Base-by-base conservation (phyloP, 1,140 invertebrate genomes). In the Idris sp. region DNA sequence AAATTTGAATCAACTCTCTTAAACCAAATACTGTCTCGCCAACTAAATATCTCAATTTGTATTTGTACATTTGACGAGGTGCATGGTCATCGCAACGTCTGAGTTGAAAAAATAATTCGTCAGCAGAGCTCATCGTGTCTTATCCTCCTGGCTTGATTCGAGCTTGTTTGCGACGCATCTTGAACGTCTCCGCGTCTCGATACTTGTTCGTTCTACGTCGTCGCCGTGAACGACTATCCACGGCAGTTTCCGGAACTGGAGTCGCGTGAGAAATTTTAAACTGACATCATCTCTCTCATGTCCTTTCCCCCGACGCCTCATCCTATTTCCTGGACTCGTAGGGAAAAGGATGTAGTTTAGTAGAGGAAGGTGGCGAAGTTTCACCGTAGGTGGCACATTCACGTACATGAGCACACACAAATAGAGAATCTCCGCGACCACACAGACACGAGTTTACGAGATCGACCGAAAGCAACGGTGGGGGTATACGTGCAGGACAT, bases 201-300 rank as follows among this genome's bases (percentile, higher is more conserved):
- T 71, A 71, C 65, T 72, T 43, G 56, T 71, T 71, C 67, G 56
- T 61, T 54, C 65, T 51, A 51, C 49, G 67, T 65, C 67, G 65
- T 61, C 67, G 56, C 59, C 33, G 51, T 40, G 48, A 58, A 49
- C 58, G 54, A 67, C 59, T 61, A 76, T 67, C 74, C 56, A 62
- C 61, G 43, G 46, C 40, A 73, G 69, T 77, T 77, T 77, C 75
- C 75, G 75, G 69, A 54, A 41, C 58, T 58, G 59, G 59, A 77
- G 69, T 77, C 75, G 75, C 65, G 69, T 74, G 75, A 77, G 75
- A 77, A 74, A 77, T 77, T 77, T 77, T 77, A 77, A 77, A 77
- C 75, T 77, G 61, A 69, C 69, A 77, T 77, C 77, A 77, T 80
- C 76, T 74, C 68, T 75, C 56, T 62, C 61, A 56, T 43, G 65